phyloP scores from a whole-genome alignment of 2,113 vertebrate species.

The Alligator mississippiensis region DNA sequence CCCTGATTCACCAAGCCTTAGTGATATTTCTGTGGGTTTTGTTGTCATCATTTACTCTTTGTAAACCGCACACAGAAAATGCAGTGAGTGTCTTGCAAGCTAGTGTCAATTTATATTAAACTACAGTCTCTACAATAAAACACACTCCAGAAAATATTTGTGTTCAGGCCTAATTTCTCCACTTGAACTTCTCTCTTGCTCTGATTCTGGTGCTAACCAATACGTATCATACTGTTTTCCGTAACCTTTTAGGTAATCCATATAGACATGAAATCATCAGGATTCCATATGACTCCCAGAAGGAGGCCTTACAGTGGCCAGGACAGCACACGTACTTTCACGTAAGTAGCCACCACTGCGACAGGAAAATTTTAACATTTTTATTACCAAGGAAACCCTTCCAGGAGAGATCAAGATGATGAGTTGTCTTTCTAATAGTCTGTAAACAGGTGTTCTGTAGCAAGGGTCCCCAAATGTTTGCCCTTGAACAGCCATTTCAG shows the following conservation, averaged over 20 bases:
- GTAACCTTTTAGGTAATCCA: constrained; percentile 76
- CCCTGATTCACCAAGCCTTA: not conserved
- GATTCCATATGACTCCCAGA: constrained; percentile 64
- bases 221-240: not conserved
- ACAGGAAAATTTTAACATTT: not conserved
- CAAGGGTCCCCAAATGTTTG: too few relatives aligned
- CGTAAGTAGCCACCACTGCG: constrained; percentile 65
- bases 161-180: not conserved
- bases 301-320: constrained; percentile 70
- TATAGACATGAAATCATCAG: constrained; percentile 80
- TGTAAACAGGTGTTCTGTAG: not conserved
- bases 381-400: not conserved
- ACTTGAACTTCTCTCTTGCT: not conserved
- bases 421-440: not conserved
- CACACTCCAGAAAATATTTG: not conserved
- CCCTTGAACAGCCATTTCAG: too few relatives aligned
- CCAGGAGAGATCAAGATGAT: not conserved
- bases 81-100: not conserved
- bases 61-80: constrained; percentile 2
- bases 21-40: not conserved
- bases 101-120: not conserved
- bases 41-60: not conserved
- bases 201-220: not conserved
- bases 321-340: constrained; percentile 76
- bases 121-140: not conserved